These are phyloP conservation scores for Otolemur crassicaudatus DNA, from an alignment of 2,797 vertebrate genomes.

Conservation along the genomic window DNA sequence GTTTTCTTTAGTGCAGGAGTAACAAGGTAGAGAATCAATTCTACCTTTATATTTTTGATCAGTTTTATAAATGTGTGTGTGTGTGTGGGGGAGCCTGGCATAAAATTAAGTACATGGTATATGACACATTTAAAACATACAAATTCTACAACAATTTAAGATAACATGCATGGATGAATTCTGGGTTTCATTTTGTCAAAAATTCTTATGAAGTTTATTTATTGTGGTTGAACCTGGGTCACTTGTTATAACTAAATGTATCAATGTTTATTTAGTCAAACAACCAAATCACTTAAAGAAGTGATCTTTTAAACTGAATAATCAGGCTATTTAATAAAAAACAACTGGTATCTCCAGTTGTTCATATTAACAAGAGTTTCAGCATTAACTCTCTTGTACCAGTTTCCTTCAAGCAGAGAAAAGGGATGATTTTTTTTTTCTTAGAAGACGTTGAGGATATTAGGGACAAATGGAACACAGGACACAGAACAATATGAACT, in stretches of 20 bases:
- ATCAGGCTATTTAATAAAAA: constrained; percentile 54
- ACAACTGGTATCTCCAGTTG: neutral
- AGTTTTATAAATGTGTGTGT: neutral
- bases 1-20: neutral
- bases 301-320: constrained; percentile 62
- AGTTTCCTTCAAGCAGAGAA: constrained; percentile 37
- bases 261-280: constrained; percentile 50
- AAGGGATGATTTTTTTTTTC: neutral
- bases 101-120: neutral
- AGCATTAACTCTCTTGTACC: neutral
- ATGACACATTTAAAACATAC: neutral
- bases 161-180: constrained; percentile 22
- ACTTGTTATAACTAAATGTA: constrained; percentile 45
- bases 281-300: constrained; percentile 55
- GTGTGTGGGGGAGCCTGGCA: neutral
- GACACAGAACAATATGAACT: constrained; percentile 8
- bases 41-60: neutral
- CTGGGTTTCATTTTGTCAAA: constrained; percentile 38
- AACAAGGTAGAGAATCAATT: neutral
- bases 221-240: neutral
- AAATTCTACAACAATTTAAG: neutral
- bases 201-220: constrained; percentile 40
- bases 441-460: constrained; percentile 10
- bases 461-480: constrained; percentile 38
- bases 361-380: constrained; percentile 6